Percentiles rank a stretch among this genome's conserved stretches.
Evolutionary conservation across 2,888 invertebrate species (phyloP).

Genomic region (Ptilodon capucinus): DNA sequence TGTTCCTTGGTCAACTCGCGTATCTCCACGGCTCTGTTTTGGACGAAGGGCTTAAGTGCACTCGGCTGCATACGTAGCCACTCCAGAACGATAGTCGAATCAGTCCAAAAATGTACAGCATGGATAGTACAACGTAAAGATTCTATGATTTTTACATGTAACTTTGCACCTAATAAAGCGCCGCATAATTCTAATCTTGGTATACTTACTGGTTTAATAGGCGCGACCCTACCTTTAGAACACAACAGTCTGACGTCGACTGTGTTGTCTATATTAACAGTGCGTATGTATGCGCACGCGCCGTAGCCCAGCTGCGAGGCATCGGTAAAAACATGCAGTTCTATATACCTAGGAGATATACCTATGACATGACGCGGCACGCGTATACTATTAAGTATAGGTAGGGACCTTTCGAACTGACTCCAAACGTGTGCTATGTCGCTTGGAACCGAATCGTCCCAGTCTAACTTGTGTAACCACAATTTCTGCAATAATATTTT

Average conservation of each 20-base stretch:
- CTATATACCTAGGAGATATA: not conserved
- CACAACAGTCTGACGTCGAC: not conserved
- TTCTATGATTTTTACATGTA: not conserved
- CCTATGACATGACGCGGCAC: not conserved
- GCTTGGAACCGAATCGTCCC: not conserved
- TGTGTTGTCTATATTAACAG: not conserved
- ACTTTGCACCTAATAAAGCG: no score
- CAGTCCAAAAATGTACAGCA: conserved; percentile 21
- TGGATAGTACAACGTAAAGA: not conserved
- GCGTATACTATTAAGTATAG: not conserved
- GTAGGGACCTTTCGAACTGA: not conserved
- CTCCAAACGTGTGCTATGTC: not conserved
- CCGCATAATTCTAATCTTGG: conserved; percentile 4
- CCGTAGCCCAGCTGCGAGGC: conserved; percentile 3
- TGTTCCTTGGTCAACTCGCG: conserved; percentile 15
- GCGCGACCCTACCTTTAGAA: conserved; percentile 5
- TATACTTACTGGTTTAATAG: not conserved
- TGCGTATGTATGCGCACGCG: conserved; percentile 4
- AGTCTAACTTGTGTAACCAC: not conserved
- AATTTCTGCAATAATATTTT: conserved; percentile 2
- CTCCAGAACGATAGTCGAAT: conserved; percentile 28
- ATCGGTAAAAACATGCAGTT: conserved; percentile 4
- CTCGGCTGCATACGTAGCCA: conserved; percentile 24
- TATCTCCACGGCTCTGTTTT: conserved; percentile 24
- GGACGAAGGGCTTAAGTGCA: conserved; percentile 24